A percentile compares a stretch with the other conserved stretches of the same genome.
These are phyloP conservation scores for Glossophaga mutica DNA, from an alignment of 2,797 vertebrate species.

Conservation along the genomic window DNA sequence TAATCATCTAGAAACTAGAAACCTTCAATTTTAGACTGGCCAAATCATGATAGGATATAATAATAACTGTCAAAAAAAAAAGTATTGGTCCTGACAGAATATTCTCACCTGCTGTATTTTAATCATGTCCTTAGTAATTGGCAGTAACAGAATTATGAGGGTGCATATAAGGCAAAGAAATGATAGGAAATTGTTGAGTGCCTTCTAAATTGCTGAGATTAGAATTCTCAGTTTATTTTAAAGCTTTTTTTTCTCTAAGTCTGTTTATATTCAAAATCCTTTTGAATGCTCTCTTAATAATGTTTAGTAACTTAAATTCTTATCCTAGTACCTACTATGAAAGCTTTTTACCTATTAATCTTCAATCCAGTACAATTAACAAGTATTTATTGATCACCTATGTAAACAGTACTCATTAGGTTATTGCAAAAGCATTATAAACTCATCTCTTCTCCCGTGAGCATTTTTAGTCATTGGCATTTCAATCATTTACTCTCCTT, in stretches of 20 bases:
- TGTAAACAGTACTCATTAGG: conserved; percentile 7
- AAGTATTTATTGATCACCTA: conserved; percentile 14
- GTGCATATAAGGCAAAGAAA: neutral
- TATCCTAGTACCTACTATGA: neutral
- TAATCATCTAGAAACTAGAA: neutral
- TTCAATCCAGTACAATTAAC: neutral
- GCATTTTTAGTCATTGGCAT: neutral
- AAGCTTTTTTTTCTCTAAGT: neutral
- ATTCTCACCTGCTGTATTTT: neutral
- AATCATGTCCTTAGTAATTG: conserved; percentile 2
- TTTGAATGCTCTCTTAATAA: conserved; percentile 20
- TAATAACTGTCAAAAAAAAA: neutral
- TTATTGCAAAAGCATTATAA: conserved; percentile 28
- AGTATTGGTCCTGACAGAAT: neutral
- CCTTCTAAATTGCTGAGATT: conserved; percentile 37
- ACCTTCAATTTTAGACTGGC: neutral
- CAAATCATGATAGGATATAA: neutral
- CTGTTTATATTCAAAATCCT: conserved; percentile 8
- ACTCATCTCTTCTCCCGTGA: neutral
- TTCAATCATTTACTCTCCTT: conserved; percentile 30
- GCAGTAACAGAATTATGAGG: conserved; percentile 25
- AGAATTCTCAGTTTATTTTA: conserved; percentile 16
- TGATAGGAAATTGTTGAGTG: neutral
- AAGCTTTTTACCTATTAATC: neutral
- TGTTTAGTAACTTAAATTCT: neutral